These are phyloP conservation scores for Rambutsinella grinnellia DNA, from an alignment of 2,888 invertebrate genomes.

Conservation along the genomic window DNA sequence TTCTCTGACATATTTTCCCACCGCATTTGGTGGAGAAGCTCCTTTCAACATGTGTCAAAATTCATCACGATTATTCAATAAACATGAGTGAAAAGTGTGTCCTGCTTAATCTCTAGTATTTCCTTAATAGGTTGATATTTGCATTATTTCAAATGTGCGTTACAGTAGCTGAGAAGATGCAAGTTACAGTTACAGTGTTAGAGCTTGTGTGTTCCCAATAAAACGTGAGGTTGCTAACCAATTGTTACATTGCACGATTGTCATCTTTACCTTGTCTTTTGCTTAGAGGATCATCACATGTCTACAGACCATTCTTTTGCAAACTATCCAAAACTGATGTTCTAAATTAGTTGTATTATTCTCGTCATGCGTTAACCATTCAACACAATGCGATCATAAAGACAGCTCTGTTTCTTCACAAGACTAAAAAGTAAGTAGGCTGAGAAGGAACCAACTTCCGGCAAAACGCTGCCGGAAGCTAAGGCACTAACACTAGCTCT, in stretches of 20 bases:
- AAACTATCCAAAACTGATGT: constrained; percentile 8
- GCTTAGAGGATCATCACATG: constrained; percentile 4
- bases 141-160: too few relatives aligned
- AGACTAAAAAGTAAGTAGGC: constrained; percentile 41
- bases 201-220: not conserved
- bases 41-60: not conserved
- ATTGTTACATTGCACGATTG: not conserved
- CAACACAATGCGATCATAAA: not conserved
- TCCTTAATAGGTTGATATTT: too few relatives aligned
- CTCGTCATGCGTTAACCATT: not conserved
- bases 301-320: constrained; percentile 7
- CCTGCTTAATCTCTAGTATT: too few relatives aligned
- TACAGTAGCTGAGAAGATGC: too few relatives aligned
- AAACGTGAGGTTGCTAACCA: not conserved
- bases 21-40: too few relatives aligned
- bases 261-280: not conserved
- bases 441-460: constrained; percentile 65
- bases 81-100: too few relatives aligned
- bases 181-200: not conserved
- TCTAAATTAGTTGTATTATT: constrained; percentile 19
- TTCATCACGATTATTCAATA: not conserved
- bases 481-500: constrained; percentile 27
- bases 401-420: not conserved
- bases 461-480: constrained; percentile 66
- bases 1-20: too few relatives aligned